Evolutionary conservation across 1,140 invertebrate genomes (phyloP).

Genomic region (Sesamia nonagrioides): DNA sequence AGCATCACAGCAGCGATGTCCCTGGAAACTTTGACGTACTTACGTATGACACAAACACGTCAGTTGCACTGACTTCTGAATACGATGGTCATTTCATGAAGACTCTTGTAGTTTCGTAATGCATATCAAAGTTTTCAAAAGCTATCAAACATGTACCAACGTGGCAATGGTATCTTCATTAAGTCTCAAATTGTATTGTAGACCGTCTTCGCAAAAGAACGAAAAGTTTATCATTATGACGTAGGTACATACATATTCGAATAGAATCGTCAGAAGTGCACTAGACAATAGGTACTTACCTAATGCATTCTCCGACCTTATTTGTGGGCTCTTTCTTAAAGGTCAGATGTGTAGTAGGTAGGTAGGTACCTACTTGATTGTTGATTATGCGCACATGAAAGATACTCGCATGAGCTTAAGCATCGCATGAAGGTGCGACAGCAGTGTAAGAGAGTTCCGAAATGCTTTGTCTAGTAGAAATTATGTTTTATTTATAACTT

Average conservation of each 20-base stretch:
- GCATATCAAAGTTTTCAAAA: not conserved
- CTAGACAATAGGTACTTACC: not conserved
- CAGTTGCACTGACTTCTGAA: not conserved
- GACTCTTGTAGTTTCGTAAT: not conserved
- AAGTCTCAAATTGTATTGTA: not conserved
- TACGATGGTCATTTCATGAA: not conserved
- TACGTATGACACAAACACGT: conserved; percentile 9
- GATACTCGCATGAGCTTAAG: conserved; percentile 1
- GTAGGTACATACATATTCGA: not conserved
- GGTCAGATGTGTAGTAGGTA: not conserved
- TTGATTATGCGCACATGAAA: not conserved
- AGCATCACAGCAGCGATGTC: conserved; percentile 33
- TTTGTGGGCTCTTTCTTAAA: conserved; percentile 10
- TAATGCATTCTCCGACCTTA: not conserved
- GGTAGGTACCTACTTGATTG: no score
- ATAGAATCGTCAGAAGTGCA: not conserved
- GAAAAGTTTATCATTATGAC: not conserved
- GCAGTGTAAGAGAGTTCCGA: not conserved
- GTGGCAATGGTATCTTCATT: no score
- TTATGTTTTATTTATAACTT: not conserved
- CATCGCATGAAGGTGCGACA: not conserved
- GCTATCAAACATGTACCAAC: not conserved
- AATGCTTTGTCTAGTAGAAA: not conserved
- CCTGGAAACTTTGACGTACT: conserved; percentile 27
- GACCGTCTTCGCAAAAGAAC: not conserved